phyloP scores from a whole-genome alignment of 2,888 invertebrate species.

The Furcula furcula region DNA sequence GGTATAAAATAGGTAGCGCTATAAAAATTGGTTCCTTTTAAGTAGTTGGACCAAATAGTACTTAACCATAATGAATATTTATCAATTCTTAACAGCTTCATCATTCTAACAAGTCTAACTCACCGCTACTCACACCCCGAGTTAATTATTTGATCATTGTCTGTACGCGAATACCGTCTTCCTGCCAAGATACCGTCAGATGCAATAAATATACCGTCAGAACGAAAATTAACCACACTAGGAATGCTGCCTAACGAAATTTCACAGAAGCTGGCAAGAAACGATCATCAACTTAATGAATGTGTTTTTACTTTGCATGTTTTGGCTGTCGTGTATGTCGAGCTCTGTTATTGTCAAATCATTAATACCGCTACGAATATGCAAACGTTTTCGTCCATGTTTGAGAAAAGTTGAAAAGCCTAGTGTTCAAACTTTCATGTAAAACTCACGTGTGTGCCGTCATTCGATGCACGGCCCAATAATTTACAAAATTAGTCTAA shows the following conservation, averaged over 20 bases:
- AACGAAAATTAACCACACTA: slow-evolving; percentile 62
- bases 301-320: slow-evolving; percentile 71
- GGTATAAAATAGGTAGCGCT: slow-evolving; percentile 16
- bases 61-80: slow-evolving; percentile 8
- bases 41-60: slow-evolving; percentile 17
- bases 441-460: too few relatives aligned
- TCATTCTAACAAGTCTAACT: slow-evolving; percentile 37
- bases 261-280: slow-evolving; percentile 59
- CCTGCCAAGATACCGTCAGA: slow-evolving; percentile 67
- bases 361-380: slow-evolving; percentile 41
- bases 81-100: slow-evolving; percentile 37
- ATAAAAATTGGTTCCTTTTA: slow-evolving; percentile 12
- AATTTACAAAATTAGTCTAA: background rate
- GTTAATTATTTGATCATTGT: slow-evolving; percentile 33
- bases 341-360: slow-evolving; percentile 46
- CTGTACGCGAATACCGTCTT: slow-evolving; percentile 76
- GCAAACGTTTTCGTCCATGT: slow-evolving; percentile 28
- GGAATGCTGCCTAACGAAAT: slow-evolving; percentile 74
- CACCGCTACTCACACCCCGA: slow-evolving; percentile 35
- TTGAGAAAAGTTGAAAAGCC: slow-evolving; percentile 8
- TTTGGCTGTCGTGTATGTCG: slow-evolving; percentile 69
- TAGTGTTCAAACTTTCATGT: too few relatives aligned
- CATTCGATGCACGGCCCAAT: background rate
- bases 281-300: slow-evolving; percentile 62
- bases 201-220: slow-evolving; percentile 50